phyloP scores from a whole-genome alignment of 2,797 vertebrate genomes.

The Thunnus albacares region DNA sequence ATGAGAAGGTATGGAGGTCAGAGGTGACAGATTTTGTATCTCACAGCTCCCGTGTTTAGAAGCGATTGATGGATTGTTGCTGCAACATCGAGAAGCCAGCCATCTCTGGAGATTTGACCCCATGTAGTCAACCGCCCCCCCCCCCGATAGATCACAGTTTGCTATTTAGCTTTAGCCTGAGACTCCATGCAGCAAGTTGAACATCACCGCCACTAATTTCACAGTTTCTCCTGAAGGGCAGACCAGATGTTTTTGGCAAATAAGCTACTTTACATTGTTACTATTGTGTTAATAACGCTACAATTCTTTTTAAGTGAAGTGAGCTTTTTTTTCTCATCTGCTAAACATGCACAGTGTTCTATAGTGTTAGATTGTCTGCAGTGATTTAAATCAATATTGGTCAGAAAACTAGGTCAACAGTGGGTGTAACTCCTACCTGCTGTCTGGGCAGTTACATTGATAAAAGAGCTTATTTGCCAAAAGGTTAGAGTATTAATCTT shows the following conservation, averaged over 20 bases:
- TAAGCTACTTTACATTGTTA: constrained; percentile 3
- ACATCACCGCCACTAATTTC: neutral
- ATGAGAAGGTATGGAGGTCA: constrained; percentile 61
- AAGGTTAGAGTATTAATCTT: constrained; percentile 22
- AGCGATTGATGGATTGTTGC: constrained; percentile 57
- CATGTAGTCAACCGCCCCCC: constrained; percentile 41
- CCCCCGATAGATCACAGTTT: constrained; percentile 27
- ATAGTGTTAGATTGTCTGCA: constrained; percentile 17
- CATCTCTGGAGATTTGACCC: constrained; percentile 42
- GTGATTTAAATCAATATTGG: constrained; percentile 52
- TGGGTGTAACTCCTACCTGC: constrained; percentile 27
- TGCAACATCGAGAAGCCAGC: constrained; percentile 15
- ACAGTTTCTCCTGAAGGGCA: neutral
- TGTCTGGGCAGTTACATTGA: constrained; percentile 28
- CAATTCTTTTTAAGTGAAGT: too few species aligned
- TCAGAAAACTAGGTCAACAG: constrained; percentile 52
- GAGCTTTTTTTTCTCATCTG: constrained; percentile 16
- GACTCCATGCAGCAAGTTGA: neutral
- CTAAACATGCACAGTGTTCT: constrained; percentile 12
- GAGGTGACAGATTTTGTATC: constrained; percentile 59
- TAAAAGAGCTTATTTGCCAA: constrained; percentile 49
- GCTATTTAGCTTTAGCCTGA: constrained; percentile 5
- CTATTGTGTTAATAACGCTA: neutral
- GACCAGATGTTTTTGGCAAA: constrained; percentile 23
- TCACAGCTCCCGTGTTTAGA: constrained; percentile 48